These are phyloP conservation scores for Leuciscus waleckii DNA, from an alignment of 2,797 vertebrate genomes.

Conservation along the genomic window DNA sequence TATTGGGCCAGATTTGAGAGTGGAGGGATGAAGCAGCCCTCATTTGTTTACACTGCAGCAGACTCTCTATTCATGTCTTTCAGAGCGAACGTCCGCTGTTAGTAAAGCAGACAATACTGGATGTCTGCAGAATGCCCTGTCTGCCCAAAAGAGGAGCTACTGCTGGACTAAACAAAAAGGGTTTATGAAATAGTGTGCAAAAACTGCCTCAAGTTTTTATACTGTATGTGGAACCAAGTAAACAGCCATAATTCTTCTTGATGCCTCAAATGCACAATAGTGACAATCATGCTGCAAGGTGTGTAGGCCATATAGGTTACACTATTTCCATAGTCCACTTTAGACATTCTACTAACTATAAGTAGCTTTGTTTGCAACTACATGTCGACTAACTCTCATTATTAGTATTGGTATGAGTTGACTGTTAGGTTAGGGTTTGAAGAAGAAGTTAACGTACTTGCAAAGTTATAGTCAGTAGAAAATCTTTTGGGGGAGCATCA, in stretches of 20 bases:
- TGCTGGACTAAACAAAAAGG: conserved; percentile 11
- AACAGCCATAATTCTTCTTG: conserved; percentile 30
- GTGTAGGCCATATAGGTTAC: conserved; percentile 3
- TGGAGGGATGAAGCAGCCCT: conserved; percentile 40
- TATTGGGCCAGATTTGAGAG: conserved; percentile 39
- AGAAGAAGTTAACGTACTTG: not conserved
- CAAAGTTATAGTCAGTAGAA: not conserved
- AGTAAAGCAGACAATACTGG: conserved; percentile 54
- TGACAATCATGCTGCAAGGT: conserved; percentile 8
- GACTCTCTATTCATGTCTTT: conserved; percentile 56
- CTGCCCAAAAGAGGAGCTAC: conserved; percentile 4
- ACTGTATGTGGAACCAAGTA: conserved; percentile 26
- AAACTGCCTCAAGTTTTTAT: conserved; percentile 23
- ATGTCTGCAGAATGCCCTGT: conserved; percentile 18
- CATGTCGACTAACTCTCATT: not conserved
- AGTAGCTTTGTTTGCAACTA: not conserved
- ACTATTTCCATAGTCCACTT: not conserved
- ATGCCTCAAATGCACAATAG: conserved; percentile 33
- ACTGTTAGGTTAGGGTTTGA: not conserved
- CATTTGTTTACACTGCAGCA: conserved; percentile 56
- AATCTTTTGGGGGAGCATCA: not conserved
- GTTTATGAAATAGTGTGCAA: conserved; percentile 23
- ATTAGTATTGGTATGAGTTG: not conserved
- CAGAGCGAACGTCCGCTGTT: conserved; percentile 52
- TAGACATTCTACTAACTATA: not conserved